These are phyloP conservation scores for Petrocephalus microphthalmus DNA, from an alignment of 2,113 vertebrate genomes.

Conservation along the genomic window DNA sequence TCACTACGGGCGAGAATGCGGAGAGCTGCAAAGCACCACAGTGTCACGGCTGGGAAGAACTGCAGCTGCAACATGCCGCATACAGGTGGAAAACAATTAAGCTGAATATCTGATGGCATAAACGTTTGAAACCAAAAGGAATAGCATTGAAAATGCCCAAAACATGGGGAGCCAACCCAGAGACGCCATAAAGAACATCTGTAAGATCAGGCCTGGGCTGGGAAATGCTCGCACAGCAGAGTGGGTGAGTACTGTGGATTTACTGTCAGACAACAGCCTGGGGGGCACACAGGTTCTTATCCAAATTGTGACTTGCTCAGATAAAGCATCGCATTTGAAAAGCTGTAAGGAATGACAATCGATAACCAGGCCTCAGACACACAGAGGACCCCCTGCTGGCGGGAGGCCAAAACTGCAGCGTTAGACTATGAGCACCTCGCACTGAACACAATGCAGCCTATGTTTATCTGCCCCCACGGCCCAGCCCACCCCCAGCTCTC, in stretches of 20 bases:
- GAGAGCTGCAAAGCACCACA: neutral
- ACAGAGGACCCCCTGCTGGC: constrained; percentile 36
- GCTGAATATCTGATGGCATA: neutral
- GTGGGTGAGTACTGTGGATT: neutral
- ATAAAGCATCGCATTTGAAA: constrained; percentile 6
- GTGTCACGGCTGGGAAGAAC: neutral
- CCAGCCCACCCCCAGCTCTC: neutral
- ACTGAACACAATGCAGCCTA: constrained; percentile 47
- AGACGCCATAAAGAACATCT: neutral
- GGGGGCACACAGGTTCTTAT: neutral
- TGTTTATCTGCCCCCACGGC: constrained; percentile 30
- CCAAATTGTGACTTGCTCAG: neutral
- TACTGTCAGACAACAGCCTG: neutral
- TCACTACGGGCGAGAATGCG: neutral
- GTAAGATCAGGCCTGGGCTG: neutral
- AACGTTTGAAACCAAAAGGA: neutral
- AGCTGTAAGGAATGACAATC: constrained; percentile 38
- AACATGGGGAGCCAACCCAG: neutral
- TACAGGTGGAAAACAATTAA: neutral
- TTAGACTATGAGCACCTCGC: constrained; percentile 15
- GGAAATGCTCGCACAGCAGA: neutral
- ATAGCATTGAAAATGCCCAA: neutral
- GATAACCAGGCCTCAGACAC: constrained; percentile 33
- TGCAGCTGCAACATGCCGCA: neutral
- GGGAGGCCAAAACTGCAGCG: constrained; percentile 32